Conservation (phyloP, 2,113 vertebrate genomes). For the Platichthys stellatus region DNA sequence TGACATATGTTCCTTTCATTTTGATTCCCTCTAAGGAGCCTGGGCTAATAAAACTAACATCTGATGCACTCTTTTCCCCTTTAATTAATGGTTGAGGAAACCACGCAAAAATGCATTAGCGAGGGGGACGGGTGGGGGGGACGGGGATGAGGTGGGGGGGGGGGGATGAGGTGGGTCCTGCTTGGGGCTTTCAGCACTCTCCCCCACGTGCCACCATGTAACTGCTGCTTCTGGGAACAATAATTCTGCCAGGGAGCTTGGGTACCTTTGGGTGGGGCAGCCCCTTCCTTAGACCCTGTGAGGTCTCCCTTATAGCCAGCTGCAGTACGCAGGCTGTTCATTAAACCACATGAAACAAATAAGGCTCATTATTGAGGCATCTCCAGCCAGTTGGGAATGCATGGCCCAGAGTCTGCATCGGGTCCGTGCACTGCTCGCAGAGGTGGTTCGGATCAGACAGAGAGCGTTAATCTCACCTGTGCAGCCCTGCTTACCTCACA, state of each 20-base stretch:
- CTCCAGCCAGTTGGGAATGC: constrained; percentile 47
- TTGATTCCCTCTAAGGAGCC: constrained; percentile 77
- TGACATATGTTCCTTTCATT: constrained; percentile 85
- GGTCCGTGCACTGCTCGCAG: neutral
- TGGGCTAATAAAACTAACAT: constrained; percentile 83
- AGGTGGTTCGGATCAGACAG: constrained; percentile 21
- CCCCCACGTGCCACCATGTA: constrained; percentile 59
- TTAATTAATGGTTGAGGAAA: constrained; percentile 80
- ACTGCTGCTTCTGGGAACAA: constrained; percentile 68
- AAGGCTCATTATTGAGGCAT: constrained; percentile 65
- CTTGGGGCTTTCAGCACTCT: constrained; percentile 43
- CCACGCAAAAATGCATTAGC: constrained; percentile 71
- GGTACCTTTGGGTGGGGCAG: constrained; percentile 68
- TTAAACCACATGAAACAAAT: constrained; percentile 85
- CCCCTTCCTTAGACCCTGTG: constrained; percentile 62
- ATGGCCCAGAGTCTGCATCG: constrained; percentile 6
- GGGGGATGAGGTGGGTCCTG: constrained; percentile 31
- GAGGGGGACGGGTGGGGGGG: constrained; percentile 4
- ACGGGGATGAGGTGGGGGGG: constrained; percentile 21
- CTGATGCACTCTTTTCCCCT: constrained; percentile 78
- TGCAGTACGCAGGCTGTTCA: constrained; percentile 66
- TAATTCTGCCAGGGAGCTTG: constrained; percentile 54
- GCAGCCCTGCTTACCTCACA: constrained; percentile 53
- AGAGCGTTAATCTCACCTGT: constrained; percentile 52
- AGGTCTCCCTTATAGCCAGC: constrained; percentile 74